Evolutionary conservation across 2,113 vertebrate species (phyloP), one percentile per base, ranked within the genome.

Genomic region (Prinia subflava): DNA sequence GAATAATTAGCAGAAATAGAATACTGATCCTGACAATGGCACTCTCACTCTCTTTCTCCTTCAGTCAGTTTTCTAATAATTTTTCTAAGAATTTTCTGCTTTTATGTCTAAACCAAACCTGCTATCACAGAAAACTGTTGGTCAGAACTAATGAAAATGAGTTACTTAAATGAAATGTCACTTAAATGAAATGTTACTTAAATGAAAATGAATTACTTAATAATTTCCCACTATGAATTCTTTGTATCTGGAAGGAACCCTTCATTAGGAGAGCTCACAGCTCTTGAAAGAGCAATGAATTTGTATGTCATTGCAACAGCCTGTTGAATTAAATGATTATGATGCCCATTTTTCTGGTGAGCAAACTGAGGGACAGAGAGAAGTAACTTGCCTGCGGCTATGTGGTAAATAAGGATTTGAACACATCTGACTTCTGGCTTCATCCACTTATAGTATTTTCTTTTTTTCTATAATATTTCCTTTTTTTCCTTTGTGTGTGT

Each of bases 61-160:
- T 94, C 56, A 83, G 28, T 93, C 65, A 73, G 21, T 73, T 64
- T 92, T 88, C 41, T 91, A 90, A 75, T 50, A 2, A 73, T 62
- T 85, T 93, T 82, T 80, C 11, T 79, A 88, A 83, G 50, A 83
- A 65, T 71, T 49, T 87, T 86, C 50, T 77, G 37, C 24, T 89
- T 92, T 87, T 76, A 47, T 52, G n/a, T 57, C 70, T 92, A 71
- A 87, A 92, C 0, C 59, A 93, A 93, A 89, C 39, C 41, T 89
- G 59, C 24, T 90, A 47, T 83, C 42, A 55, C 20, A 63, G 77
- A 82, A 91, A 79, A 49, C n/a, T 81, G 9, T 82, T 92, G 95
- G 77, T 94, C 91, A 92, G 77, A 94, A 78, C 47, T 89, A 74
- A 81, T 81, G 28, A 92, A 88, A 96, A 86, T 81, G 27, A 90